Conservation (phyloP, 2,113 vertebrate species). For the Microcebus tavaratra region DNA sequence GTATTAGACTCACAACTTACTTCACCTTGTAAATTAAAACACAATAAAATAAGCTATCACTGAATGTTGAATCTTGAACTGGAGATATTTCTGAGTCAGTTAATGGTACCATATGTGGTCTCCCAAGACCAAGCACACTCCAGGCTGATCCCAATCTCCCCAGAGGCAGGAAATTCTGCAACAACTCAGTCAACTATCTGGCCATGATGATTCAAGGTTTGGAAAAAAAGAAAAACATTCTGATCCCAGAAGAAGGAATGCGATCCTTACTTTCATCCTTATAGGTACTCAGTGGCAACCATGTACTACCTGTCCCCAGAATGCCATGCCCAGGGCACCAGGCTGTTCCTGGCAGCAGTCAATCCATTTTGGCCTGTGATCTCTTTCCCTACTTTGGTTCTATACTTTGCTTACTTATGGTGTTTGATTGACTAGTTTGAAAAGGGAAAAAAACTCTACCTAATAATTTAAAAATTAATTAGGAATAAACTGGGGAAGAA, state of each 20-base stretch:
- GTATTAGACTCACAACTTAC: background rate
- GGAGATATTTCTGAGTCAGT: background rate
- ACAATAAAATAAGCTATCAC: background rate
- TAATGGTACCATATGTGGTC: background rate
- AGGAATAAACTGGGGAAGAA: background rate
- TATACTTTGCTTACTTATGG: background rate
- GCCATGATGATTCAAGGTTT: background rate
- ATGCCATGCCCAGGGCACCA: background rate
- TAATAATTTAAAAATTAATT: conserved; percentile 27
- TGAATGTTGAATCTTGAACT: background rate
- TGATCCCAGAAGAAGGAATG: background rate
- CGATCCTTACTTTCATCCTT: background rate
- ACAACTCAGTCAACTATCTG: background rate
- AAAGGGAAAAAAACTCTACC: background rate
- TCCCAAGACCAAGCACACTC: background rate
- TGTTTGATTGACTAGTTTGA: background rate
- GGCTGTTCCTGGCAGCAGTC: background rate
- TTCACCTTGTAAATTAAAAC: background rate
- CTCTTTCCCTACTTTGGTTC: background rate
- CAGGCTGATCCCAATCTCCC: background rate
- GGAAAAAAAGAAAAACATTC: background rate
- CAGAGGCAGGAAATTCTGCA: background rate
- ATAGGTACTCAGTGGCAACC: background rate
- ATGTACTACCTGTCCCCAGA: background rate
- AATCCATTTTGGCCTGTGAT: background rate